Conservation (phyloP, 2,113 vertebrate species). For the Podocnemis expansa region DNA sequence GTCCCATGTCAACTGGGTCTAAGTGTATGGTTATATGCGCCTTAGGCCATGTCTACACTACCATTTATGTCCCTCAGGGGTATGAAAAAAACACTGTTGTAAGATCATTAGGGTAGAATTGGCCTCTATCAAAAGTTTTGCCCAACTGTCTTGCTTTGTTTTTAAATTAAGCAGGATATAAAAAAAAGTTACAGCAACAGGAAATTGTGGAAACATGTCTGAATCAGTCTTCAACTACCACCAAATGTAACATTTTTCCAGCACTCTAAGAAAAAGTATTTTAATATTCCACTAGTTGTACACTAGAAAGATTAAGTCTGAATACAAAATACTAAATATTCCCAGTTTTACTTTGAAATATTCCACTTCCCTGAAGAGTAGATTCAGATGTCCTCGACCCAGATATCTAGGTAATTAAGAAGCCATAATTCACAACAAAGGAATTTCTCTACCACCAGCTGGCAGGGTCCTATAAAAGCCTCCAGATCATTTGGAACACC, state of each 20-base stretch:
- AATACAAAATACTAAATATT: neutral
- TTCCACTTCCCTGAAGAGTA: neutral
- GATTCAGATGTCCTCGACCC: neutral
- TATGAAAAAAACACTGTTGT: too few species aligned
- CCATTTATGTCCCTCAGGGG: too few species aligned
- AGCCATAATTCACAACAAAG: neutral
- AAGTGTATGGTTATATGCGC: too few species aligned
- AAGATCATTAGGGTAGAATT: too few species aligned
- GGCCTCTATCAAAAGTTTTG: neutral
- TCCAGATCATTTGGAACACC: neutral
- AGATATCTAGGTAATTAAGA: neutral
- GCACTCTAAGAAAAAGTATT: neutral
- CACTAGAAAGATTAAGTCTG: neutral
- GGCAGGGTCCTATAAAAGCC: neutral
- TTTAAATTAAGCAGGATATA: neutral
- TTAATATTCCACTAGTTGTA: neutral
- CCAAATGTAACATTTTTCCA: neutral
- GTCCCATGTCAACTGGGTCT: neutral
- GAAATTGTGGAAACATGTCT: neutral
- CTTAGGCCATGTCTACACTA: too few species aligned
- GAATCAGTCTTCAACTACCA: neutral
- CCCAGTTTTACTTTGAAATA: neutral
- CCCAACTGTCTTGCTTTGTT: neutral
- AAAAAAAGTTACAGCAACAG: neutral
- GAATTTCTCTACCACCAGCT: neutral